Percentiles rank a stretch among this genome's conserved stretches.
phyloP scores from a whole-genome alignment of 1,140 invertebrate species.

The Eriocheir sinensis region DNA sequence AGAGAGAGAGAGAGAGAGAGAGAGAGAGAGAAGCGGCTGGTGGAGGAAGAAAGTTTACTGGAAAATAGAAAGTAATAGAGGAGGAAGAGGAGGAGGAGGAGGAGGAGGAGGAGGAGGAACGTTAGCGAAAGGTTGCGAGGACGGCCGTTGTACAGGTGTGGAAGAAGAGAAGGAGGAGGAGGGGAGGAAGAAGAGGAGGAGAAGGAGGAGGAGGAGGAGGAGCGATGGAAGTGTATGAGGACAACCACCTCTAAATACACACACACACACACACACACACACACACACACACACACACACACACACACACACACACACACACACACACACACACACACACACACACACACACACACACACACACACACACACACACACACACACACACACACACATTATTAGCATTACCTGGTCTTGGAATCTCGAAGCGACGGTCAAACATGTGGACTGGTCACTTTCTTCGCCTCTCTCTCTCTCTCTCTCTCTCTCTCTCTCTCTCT shows the following conservation, averaged over 20 bases:
- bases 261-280: too few relatives aligned
- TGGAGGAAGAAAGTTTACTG: not conserved
- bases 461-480: not conserved
- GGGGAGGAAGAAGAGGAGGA: not conserved
- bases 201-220: not conserved
- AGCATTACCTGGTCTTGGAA: too few relatives aligned
- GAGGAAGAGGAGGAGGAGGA: not conserved
- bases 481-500: conserved; percentile 32
- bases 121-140: not conserved
- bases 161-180: not conserved
- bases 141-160: not conserved
- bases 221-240: not conserved
- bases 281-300: too few relatives aligned
- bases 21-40: not conserved
- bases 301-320: not conserved
- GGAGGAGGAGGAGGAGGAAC: not conserved
- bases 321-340: not conserved
- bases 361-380: too few relatives aligned
- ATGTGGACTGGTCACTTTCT: not conserved
- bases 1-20: conserved; percentile 50
- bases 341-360: too few relatives aligned
- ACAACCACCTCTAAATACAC: too few relatives aligned
- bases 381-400: not conserved
- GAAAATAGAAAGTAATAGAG: conserved; percentile 13
- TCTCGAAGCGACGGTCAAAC: too few relatives aligned